Evolutionary conservation across 2,113 vertebrate genomes (phyloP).

Genomic region (Taurulus bubalis): DNA sequence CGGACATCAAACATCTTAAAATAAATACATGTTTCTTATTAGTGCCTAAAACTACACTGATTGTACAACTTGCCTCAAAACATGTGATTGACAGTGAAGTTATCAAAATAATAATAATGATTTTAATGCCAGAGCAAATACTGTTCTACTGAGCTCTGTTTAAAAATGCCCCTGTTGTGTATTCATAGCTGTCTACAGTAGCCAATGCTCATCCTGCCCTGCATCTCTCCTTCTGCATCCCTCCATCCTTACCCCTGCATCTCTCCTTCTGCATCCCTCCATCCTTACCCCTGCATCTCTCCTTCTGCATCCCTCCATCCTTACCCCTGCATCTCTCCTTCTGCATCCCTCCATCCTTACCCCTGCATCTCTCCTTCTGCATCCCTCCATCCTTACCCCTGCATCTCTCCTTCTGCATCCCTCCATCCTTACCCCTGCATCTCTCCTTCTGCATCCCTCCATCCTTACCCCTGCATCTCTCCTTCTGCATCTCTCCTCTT

Average conservation of each 20-base stretch:
- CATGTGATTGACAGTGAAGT: not conserved
- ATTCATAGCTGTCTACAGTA: constrained; percentile 10
- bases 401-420: constrained; percentile 33
- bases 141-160: no score
- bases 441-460: constrained; percentile 36
- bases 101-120: not conserved
- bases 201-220: constrained; percentile 1
- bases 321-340: constrained; percentile 38
- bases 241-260: constrained; percentile 26
- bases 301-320: not conserved
- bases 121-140: not conserved
- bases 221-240: constrained; percentile 26
- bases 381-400: constrained; percentile 16
- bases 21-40: no score
- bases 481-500: constrained; percentile 23
- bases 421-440: constrained; percentile 8
- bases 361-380: constrained; percentile 3
- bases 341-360: constrained; percentile 11
- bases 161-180: not conserved
- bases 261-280: constrained; percentile 26
- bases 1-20: no score
- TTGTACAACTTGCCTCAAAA: no score
- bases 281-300: constrained; percentile 8
- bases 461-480: constrained; percentile 32
- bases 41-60: no score